These are phyloP conservation scores for Barnardius zonarius DNA, from an alignment of 2,113 vertebrate genomes.

Conservation along the genomic window DNA sequence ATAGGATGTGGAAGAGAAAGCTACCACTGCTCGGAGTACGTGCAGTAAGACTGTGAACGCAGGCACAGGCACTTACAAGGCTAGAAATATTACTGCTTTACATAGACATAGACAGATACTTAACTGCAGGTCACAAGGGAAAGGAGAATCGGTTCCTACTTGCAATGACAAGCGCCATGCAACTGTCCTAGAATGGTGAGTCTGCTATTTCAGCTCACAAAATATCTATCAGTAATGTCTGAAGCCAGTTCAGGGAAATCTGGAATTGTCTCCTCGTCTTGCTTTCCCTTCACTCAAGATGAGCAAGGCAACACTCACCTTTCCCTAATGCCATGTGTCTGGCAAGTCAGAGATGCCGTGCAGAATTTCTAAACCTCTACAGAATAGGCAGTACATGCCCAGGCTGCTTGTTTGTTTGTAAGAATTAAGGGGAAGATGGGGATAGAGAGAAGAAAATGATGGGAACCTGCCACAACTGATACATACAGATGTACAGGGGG, in stretches of 20 bases:
- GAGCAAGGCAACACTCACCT: not conserved
- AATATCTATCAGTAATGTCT: not conserved
- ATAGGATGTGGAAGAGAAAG: not conserved
- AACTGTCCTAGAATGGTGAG: not conserved
- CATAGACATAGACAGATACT: not conserved
- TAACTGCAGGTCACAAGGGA: not conserved
- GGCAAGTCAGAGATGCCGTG: fast-evolving
- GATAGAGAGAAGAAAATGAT: not conserved
- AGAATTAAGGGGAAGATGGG: not conserved
- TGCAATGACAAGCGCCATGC: not conserved
- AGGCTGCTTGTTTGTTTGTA: not conserved
- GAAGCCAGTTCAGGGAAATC: not conserved
- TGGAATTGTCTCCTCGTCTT: not conserved
- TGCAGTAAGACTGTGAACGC: not conserved
- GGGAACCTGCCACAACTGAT: not conserved
- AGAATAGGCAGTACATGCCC: not conserved
- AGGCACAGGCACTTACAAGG: not conserved
- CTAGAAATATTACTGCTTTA: not conserved
- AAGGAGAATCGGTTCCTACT: not conserved
- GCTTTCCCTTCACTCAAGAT: not conserved
- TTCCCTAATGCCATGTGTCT: not conserved
- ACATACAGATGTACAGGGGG: not conserved
- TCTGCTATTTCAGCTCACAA: not conserved
- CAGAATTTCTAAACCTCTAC: not conserved
- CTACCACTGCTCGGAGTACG: not conserved